Evolutionary conservation across 2,888 invertebrate genomes (phyloP), one percentile per base, ranked within the genome.

Genomic region (Halocaridina rubra): DNA sequence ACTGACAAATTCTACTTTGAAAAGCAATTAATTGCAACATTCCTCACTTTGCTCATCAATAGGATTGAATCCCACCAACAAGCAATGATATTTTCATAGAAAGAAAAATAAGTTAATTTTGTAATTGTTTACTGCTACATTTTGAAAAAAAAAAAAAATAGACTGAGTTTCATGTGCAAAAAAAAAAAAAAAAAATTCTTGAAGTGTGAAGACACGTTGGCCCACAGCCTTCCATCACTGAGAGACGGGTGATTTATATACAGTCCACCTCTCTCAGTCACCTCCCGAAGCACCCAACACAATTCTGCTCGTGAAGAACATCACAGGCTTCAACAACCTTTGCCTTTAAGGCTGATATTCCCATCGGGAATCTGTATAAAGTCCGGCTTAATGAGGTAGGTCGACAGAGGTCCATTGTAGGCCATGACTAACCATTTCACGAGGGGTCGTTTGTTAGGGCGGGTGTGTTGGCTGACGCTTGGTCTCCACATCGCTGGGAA

Each of bases 371-470:
- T 3, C n/a, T 30, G 29, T 5, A n/a, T 13, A 69, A 27, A 29
- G n/a, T 27, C 30, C 27, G 69, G 10, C 33, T 19, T 46, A 22
- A 61, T 8, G 30, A 33, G 3, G 13, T 2, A 10, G 10, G 19
- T 22, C 16, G n/a, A 29, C 30, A 33, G 13, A 53, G 2, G n/a
- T n/a, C 79, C 46, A 13, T 27, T 13, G 16, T 22, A 46, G 69
- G 19, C 22, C 69, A 0, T 16, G 79, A 16, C 2, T 46, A 61
- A 24, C 59, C 69, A 71, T 79, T 79, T 79, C 79, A 79, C 46
- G 46, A 69, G 57, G n/a, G 30, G 71, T 79, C 79, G 79, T 79
- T 79, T 79, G 79, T 79, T 69, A 79, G 57, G 53, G 69, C 57
- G 79, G 79, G 46, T 39, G 71, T 29, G 71, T 46, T 32, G 39